phyloP scores from a whole-genome alignment of 2,113 vertebrate species.

The Parus major region DNA sequence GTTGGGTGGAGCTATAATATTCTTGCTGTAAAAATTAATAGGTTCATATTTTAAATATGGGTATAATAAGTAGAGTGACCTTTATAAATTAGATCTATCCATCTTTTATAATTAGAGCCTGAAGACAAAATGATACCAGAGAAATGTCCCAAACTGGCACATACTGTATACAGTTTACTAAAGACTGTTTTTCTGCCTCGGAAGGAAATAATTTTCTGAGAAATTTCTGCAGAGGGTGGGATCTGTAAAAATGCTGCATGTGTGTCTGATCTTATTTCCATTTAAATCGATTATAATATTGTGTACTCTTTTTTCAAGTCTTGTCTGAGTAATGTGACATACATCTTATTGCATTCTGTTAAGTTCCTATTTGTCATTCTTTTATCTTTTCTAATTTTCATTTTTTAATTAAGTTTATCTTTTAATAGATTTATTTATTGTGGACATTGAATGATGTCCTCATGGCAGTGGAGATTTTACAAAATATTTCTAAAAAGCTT shows the following conservation, averaged over 20 bases:
- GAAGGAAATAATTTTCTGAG: background rate
- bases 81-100: background rate
- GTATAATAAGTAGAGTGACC: background rate
- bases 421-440: background rate
- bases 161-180: background rate
- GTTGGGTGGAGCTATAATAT: background rate
- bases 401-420: background rate
- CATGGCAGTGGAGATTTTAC: background rate
- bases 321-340: background rate
- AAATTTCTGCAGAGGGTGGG: background rate
- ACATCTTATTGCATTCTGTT: background rate
- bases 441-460: background rate
- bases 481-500: background rate
- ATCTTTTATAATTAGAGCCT: background rate
- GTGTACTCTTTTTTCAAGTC: background rate
- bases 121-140: background rate
- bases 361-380: background rate
- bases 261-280: background rate
- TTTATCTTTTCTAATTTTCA: background rate
- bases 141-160: background rate
- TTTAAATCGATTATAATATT: background rate
- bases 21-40: background rate
- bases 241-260: background rate
- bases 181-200: background rate
- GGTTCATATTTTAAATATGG: background rate